Evolutionary conservation across 2,797 vertebrate genomes (phyloP).

Genomic region (Dermochelys coriacea): DNA sequence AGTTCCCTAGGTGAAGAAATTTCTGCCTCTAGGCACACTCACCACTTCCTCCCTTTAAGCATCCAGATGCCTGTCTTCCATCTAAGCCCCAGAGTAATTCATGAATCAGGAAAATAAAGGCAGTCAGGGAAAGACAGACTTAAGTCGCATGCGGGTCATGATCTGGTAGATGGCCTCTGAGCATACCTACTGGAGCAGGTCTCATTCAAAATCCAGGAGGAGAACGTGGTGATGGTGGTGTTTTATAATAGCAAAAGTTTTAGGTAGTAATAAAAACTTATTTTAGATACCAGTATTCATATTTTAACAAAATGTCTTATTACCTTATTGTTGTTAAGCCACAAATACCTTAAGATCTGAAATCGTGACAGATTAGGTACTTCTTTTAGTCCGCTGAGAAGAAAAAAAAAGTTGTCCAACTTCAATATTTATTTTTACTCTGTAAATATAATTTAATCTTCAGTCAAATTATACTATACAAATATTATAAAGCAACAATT

Average conservation of each 20-base stretch:
- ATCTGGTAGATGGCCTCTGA: neutral
- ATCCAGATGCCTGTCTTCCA: neutral
- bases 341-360: constrained; percentile 81
- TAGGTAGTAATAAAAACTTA: neutral
- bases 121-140: neutral
- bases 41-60: neutral
- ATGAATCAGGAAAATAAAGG: neutral
- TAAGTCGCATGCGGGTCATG: neutral
- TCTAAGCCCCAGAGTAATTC: neutral
- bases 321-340: constrained; percentile 89
- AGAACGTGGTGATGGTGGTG: too few species aligned
- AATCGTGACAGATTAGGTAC: constrained; percentile 84
- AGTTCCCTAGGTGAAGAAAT: neutral
- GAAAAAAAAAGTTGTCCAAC: constrained; percentile 10
- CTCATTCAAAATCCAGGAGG: neutral
- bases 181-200: neutral
- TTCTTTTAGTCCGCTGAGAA: constrained; percentile 78
- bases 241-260: neutral
- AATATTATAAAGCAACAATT: neutral
- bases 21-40: neutral
- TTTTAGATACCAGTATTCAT: neutral
- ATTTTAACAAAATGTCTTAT: constrained; percentile 33
- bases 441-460: neutral
- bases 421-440: neutral
- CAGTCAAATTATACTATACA: neutral